Evolutionary conservation across 2,888 invertebrate genomes (phyloP), one percentile per base, ranked within the genome.

Genomic region (Rhagophthalmus giganteus): DNA sequence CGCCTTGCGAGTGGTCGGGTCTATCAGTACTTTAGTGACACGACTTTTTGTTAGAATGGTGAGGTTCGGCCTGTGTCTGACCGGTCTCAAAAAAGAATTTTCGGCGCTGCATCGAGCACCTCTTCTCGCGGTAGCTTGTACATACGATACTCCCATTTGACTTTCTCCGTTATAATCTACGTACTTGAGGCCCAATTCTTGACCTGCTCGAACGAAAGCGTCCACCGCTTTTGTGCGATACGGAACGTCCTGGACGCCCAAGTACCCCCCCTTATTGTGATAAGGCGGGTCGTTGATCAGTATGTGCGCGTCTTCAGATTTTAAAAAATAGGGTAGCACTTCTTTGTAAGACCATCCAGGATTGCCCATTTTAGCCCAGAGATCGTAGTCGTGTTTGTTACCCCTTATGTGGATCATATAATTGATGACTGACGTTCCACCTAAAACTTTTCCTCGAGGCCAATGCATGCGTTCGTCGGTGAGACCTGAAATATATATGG

Each of bases 111-210:
- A 81, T 20, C 91, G 77, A 0, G 75, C 76, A 0, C 88, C 88
- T 20, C 76, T 70, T 25, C 70, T 73, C 0, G 79, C 78, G 0
- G 78, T 86, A 0, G 81, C 78, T 72, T 88, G 86, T 0, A 87
- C 80, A 60, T 79, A 81, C 0, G 72, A 72, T 1, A 71, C 86
- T 2, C 88, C 88, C 57, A 84, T 65, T 61, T 81, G 80, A 3
- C 80, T 72, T 16, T 81, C 79, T 0, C 80, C 81, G 63, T 87
- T 87, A 67, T 88, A 86, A 67, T 90, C 90, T 7, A 84, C 77
- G 32, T 83, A 81, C 9, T 78, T 76, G 67, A 85, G 82, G 0
- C 88, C 88, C 24, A 84, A 78, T 65, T 85, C 77, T 64, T 79
- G 77, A 1, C 84, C 85, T 1, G 85, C 84, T 55, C 80, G 74